Conservation (phyloP, 2,888 invertebrate species). For the Lepidonotus clava region DNA sequence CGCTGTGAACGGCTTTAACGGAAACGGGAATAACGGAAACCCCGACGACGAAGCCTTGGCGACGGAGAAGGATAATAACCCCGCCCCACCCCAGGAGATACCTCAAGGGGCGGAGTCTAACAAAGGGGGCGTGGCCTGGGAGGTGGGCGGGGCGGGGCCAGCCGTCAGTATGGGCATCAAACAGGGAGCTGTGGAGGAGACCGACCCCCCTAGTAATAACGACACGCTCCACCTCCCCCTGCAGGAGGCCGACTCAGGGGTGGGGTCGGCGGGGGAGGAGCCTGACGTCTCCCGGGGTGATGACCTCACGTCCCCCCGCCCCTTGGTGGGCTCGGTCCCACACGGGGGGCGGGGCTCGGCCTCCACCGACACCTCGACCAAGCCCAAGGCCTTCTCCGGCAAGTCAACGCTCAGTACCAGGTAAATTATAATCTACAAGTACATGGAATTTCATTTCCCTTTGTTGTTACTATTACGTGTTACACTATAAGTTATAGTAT, state of each 20-base stretch:
- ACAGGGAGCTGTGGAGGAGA: background rate
- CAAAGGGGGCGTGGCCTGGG: background rate
- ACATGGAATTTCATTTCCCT: no score
- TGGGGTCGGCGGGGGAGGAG: conserved; percentile 18
- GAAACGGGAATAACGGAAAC: background rate
- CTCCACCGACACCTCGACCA: background rate
- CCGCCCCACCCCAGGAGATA: no score
- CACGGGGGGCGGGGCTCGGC: background rate
- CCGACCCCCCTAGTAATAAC: background rate
- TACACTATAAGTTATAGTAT: no score
- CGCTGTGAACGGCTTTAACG: background rate
- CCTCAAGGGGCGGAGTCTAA: background rate
- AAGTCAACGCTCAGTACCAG: conserved; percentile 23
- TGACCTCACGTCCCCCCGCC: background rate
- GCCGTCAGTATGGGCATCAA: background rate
- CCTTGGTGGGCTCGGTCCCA: conserved; percentile 1
- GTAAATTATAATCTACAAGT: background rate
- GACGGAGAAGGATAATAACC: no score
- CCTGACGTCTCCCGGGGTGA: background rate
- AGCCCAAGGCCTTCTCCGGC: conserved; percentile 27
- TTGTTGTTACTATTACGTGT: no score
- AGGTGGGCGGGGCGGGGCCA: background rate
- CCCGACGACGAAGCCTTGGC: background rate
- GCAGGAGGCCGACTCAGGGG: background rate
- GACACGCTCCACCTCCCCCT: background rate